Evolutionary conservation across 2,888 invertebrate species (phyloP), one percentile per base, ranked within the genome.

Genomic region (Cyclophora albipunctata): DNA sequence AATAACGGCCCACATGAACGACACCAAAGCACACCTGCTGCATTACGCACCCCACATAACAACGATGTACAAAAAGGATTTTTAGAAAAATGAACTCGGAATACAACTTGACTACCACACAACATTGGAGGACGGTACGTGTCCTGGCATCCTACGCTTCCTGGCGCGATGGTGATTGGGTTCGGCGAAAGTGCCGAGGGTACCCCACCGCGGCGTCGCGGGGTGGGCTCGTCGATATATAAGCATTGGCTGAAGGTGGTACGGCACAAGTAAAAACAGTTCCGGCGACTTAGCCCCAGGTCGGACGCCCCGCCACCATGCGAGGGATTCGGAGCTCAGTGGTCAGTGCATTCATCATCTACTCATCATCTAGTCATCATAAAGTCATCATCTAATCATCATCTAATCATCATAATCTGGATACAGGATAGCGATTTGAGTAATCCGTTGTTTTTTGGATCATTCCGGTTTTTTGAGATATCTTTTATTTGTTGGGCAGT

Each of bases 291-390:
- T 68, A 75, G 75, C 77, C 73, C 20, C 20, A 20, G 62, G 77
- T 73, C 79, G 74, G 77, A 67, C 75, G 73, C 81, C 81, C 77
- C 80, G 78, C 77, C 83, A 85, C 59, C 85, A 91, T 91, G 91
- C 85, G 84, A 88, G 90, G 90, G 90, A 89, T 83, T 85, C 82
- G 89, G 90, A 90, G 89, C 85, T 80, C 80, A 84, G 89, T 89
- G 91, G 91, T 91, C 84, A 91, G 91, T 91, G 78, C 60, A 37
- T 37, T 37, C 5, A 37, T 20, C 20, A 20, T 20, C 20, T 20
- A 20, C 20, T 20, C 64, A 72, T 55, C 20, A 20, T 20, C 20
- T 20, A 20, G 20, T 20, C 20, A 20, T 20, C 20, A 1, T 20
- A 20, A 20, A 1, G 20, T 2, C 20, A 20, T 20, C 20, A 20